Evolutionary conservation across 2,113 vertebrate species (phyloP).

Genomic region (Platichthys stellatus): DNA sequence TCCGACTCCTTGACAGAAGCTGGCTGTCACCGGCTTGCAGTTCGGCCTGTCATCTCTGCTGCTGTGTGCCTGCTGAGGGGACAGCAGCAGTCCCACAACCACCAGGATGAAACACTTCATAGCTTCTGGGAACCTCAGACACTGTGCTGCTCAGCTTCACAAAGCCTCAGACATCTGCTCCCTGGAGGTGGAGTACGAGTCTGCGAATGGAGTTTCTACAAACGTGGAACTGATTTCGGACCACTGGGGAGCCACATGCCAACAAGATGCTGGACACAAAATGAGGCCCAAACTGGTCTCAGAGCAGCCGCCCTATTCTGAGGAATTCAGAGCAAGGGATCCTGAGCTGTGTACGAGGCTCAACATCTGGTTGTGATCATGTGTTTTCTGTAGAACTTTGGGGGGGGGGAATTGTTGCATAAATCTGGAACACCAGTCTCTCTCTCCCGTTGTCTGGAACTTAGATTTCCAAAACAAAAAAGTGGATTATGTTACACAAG

Average conservation of each 20-base stretch:
- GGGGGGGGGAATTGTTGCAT: neutral
- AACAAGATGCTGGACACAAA: conserved; percentile 21
- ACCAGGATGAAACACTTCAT: conserved; percentile 48
- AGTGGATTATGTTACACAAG: neutral
- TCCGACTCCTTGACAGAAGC: conserved; percentile 64
- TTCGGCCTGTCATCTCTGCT: neutral
- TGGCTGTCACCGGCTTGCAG: conserved; percentile 54
- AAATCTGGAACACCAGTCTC: conserved; percentile 3
- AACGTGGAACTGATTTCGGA: conserved; percentile 41
- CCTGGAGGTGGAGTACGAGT: conserved; percentile 58
- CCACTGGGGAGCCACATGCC: conserved; percentile 1
- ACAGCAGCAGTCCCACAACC: conserved; percentile 19
- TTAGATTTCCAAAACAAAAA: neutral
- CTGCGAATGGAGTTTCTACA: conserved; percentile 50
- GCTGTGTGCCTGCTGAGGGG: neutral
- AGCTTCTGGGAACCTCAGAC: neutral
- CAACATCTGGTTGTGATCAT: conserved; percentile 53
- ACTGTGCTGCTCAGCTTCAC: neutral
- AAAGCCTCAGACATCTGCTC: neutral
- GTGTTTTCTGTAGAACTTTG: conserved; percentile 1
- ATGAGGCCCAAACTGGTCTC: conserved; percentile 40
- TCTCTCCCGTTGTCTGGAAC: neutral
- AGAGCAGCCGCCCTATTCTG: conserved; percentile 45
- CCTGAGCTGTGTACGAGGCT: neutral
- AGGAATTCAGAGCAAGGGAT: too few relatives aligned